phyloP scores from a whole-genome alignment of 1,140 invertebrate genomes.

The Bombus superbus region DNA sequence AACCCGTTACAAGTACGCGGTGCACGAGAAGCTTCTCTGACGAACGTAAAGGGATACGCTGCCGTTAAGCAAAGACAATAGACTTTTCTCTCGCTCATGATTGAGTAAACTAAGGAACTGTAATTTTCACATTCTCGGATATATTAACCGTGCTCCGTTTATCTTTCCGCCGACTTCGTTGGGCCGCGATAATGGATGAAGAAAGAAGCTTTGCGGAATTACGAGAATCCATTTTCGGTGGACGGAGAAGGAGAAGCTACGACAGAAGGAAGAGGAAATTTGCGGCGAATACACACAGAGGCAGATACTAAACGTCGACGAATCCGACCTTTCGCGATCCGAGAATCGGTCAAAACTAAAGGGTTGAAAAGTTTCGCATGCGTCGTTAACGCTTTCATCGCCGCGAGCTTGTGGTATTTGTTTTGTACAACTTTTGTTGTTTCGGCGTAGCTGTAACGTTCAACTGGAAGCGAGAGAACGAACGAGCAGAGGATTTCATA shows the following conservation, averaged over 20 bases:
- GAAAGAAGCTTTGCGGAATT: slow-evolving; percentile 17
- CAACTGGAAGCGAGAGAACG: not conserved
- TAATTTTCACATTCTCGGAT: slow-evolving; percentile 41
- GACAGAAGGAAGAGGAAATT: not conserved
- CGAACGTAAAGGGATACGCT: slow-evolving; percentile 29
- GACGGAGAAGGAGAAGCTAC: not conserved
- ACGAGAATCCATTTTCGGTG: slow-evolving; percentile 16
- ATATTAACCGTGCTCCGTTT: slow-evolving; percentile 40
- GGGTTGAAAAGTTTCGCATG: not conserved
- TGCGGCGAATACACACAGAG: too few species aligned
- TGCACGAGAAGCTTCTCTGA: not conserved
- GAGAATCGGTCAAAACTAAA: not conserved
- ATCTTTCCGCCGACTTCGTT: slow-evolving; percentile 35
- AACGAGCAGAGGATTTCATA: slow-evolving; percentile 1
- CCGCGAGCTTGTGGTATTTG: not conserved
- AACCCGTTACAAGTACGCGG: not conserved
- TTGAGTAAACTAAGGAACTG: slow-evolving; percentile 30
- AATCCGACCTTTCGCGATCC: not conserved
- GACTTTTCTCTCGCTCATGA: slow-evolving; percentile 23
- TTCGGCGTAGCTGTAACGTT: not conserved
- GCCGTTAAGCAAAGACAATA: slow-evolving; percentile 31
- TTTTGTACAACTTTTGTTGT: slow-evolving; percentile 8
- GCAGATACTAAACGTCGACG: not conserved
- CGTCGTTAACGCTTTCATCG: too few species aligned
- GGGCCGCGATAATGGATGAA: slow-evolving; percentile 28